phyloP scores from a whole-genome alignment of 64 coral and sea anemone species.

The Montipora cactus region DNA sequence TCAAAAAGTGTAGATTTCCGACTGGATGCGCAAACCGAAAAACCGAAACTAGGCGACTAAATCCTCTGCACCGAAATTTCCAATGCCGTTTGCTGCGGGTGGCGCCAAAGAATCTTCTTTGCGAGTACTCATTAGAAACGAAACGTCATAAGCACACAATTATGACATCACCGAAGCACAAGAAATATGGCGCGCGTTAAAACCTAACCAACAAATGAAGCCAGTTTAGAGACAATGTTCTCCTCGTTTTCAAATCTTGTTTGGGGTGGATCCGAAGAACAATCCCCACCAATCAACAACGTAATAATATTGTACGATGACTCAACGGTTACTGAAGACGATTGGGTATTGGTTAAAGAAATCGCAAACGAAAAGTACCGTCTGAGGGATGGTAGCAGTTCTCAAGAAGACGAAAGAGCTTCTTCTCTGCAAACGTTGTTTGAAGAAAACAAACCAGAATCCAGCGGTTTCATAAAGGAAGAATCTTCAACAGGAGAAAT shows the following conservation, averaged over 20 bases:
- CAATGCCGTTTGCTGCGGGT: no score
- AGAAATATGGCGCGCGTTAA: not conserved
- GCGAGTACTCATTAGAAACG: not conserved
- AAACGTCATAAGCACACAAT: not conserved
- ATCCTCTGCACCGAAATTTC: no score
- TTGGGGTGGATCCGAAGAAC: constrained; percentile 50
- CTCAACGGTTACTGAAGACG: constrained; percentile 66
- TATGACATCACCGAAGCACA: not conserved
- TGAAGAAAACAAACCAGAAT: constrained; percentile 45
- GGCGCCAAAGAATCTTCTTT: not conserved
- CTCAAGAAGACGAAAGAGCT: not conserved
- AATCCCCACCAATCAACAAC: not conserved
- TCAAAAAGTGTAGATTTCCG: no score
- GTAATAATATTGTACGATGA: constrained; percentile 33
- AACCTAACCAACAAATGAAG: not conserved
- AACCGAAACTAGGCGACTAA: no score
- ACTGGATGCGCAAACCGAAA: no score
- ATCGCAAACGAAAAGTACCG: not conserved
- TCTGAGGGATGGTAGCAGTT: not conserved
- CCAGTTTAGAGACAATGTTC: constrained; percentile 53
- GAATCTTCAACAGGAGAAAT: not conserved
- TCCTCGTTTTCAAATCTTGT: constrained; percentile 73
- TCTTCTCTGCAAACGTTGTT: constrained; percentile 59
- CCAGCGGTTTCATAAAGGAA: not conserved
- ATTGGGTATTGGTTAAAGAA: constrained; percentile 82